A percentile compares a stretch with the other conserved stretches of the same genome.
phyloP scores from a whole-genome alignment of 2,113 vertebrate genomes.

The Cariama cristata region DNA sequence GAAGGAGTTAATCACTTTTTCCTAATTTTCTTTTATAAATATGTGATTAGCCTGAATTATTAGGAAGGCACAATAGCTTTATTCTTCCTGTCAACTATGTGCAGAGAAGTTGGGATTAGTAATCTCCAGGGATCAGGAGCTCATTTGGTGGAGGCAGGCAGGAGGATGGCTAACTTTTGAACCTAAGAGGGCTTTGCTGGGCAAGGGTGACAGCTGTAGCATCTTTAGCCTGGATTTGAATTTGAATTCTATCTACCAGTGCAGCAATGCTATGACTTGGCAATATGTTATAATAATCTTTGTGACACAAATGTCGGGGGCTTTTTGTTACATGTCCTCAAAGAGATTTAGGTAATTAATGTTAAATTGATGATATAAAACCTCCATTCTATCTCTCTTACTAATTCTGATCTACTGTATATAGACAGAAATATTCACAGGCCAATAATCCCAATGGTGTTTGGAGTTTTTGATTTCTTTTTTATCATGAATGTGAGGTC shows the following conservation, averaged over 20 bases:
- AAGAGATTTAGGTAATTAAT: slow-evolving; percentile 89
- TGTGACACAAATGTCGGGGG: slow-evolving; percentile 85
- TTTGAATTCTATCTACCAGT: slow-evolving; percentile 89
- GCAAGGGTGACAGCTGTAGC: slow-evolving; percentile 87
- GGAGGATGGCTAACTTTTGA: slow-evolving; percentile 90
- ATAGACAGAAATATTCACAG: slow-evolving; percentile 83
- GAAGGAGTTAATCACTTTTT: slow-evolving; percentile 41
- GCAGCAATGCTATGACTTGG: slow-evolving; percentile 84
- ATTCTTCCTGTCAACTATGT: slow-evolving; percentile 84
- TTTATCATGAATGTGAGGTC: slow-evolving; percentile 30
- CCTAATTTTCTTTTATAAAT: slow-evolving; percentile 58
- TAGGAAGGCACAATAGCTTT: slow-evolving; percentile 83
- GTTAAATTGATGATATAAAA: slow-evolving; percentile 87
- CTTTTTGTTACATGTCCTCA: slow-evolving; percentile 85
- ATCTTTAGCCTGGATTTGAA: slow-evolving; percentile 88
- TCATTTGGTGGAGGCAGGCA: slow-evolving; percentile 82
- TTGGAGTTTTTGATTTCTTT: slow-evolving; percentile 28
- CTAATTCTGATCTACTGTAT: slow-evolving; percentile 82
- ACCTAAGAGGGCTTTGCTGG: slow-evolving; percentile 87
- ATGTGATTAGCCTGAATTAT: slow-evolving; percentile 80
- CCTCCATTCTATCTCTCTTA: slow-evolving; percentile 69
- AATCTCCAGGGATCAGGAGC: slow-evolving; percentile 80
- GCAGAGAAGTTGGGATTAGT: slow-evolving; percentile 82
- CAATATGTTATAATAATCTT: slow-evolving; percentile 86
- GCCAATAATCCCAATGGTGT: slow-evolving; percentile 80